Conservation (phyloP, 2,888 invertebrate genomes). For the Megamerina dolium region DNA sequence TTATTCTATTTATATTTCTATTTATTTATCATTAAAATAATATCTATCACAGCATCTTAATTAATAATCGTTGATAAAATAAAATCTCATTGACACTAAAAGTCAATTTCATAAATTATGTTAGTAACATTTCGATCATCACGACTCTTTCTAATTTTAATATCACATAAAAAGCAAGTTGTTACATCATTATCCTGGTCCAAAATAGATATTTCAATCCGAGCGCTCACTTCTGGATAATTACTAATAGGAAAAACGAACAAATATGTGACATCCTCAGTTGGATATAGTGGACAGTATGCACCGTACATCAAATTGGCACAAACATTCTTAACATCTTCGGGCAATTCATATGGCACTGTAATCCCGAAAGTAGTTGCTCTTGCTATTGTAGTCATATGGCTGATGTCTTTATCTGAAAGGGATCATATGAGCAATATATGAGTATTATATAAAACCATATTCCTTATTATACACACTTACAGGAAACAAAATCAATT, state of each 20-base stretch:
- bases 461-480: slow-evolving; percentile 10
- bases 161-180: slow-evolving; percentile 39
- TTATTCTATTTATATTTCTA: too few species aligned
- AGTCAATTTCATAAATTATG: too few species aligned
- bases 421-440: background rate
- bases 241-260: slow-evolving; percentile 40
- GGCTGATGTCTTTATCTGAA: slow-evolving; percentile 29
- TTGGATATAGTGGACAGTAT: slow-evolving; percentile 42
- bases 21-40: too few species aligned
- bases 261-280: slow-evolving; percentile 42
- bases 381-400: slow-evolving; percentile 27
- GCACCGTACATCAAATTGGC: slow-evolving; percentile 36
- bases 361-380: slow-evolving; percentile 44
- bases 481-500: slow-evolving; percentile 36
- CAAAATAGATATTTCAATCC: slow-evolving; percentile 38
- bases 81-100: too few species aligned
- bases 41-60: too few species aligned
- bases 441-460: background rate
- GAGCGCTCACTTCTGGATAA: slow-evolving; percentile 43
- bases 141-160: slow-evolving; percentile 42
- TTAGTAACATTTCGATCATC: too few species aligned
- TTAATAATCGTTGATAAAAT: too few species aligned
- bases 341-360: slow-evolving; percentile 42
- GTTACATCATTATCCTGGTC: slow-evolving; percentile 33
- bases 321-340: slow-evolving; percentile 39